These are phyloP conservation scores for Tiliacea citrago DNA, from an alignment of 2,888 invertebrate genomes.

Conservation along the genomic window DNA sequence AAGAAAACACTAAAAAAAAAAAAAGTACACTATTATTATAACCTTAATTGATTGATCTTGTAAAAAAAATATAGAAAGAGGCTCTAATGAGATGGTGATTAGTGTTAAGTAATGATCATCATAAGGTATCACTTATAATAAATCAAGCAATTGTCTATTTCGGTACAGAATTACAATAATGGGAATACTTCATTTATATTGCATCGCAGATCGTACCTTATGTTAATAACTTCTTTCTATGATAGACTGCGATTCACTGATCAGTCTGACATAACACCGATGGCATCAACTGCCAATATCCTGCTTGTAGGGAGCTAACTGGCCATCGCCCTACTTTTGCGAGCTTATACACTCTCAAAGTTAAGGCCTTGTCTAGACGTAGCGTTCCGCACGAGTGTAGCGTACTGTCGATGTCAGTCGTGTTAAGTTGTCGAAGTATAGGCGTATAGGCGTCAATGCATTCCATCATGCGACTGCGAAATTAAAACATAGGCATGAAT, in stretches of 20 bases:
- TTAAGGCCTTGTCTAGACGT: slow-evolving; percentile 25
- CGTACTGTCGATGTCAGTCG: neutral
- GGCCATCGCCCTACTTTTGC: slow-evolving; percentile 58
- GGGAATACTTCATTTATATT: neutral
- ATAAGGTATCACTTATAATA: neutral
- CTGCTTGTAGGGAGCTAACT: slow-evolving; percentile 58
- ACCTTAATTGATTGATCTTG: neutral
- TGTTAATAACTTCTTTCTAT: slow-evolving; percentile 3
- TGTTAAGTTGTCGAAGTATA: neutral
- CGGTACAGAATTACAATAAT: neutral
- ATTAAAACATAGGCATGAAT: slow-evolving; percentile 25
- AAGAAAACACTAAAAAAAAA: neutral
- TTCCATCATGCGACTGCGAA: slow-evolving; percentile 26
- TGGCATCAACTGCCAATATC: slow-evolving; percentile 56
- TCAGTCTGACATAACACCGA: slow-evolving; percentile 41
- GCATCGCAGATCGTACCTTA: neutral
- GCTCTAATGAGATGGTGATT: neutral
- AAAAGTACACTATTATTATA: neutral
- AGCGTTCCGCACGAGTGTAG: neutral
- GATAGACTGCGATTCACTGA: slow-evolving; percentile 16
- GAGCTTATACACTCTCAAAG: slow-evolving; percentile 23
- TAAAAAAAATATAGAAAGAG: slow-evolving; percentile 8
- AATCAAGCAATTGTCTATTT: neutral
- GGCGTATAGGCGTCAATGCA: slow-evolving; percentile 7
- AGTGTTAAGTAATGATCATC: neutral